Evolutionary conservation across 2,113 vertebrate species (phyloP).

Genomic region (Progne subis): DNA sequence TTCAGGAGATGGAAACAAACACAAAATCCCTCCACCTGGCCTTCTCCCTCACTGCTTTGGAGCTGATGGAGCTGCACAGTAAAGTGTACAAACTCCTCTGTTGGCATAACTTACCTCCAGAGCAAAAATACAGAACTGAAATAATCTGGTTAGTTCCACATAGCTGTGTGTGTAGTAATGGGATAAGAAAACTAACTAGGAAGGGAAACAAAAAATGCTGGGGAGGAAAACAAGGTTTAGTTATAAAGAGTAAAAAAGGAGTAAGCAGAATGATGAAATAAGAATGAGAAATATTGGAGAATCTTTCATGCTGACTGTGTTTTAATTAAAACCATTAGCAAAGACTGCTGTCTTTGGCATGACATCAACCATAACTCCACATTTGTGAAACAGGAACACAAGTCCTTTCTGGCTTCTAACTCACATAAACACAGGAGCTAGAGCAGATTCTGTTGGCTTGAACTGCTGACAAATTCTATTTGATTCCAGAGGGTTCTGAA

Average conservation of each 20-base stretch:
- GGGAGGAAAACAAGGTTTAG: background rate
- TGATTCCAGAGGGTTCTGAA: constrained; percentile 11
- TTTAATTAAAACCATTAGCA: constrained; percentile 36
- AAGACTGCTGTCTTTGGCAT: background rate
- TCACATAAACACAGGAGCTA: background rate
- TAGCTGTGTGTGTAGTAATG: background rate
- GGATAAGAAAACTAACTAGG: background rate
- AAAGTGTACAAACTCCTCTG: background rate
- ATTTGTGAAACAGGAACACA: background rate
- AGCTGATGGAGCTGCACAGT: background rate
- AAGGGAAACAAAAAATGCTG: background rate
- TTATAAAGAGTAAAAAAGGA: background rate
- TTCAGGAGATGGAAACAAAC: background rate
- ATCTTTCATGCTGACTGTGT: background rate
- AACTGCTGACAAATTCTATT: constrained; percentile 1
- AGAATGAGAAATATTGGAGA: background rate
- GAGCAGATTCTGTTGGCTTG: background rate
- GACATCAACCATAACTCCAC: background rate
- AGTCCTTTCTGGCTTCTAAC: background rate
- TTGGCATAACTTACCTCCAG: background rate
- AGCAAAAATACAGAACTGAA: background rate
- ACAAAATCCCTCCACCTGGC: background rate
- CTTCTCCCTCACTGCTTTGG: background rate
- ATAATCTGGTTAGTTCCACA: background rate
- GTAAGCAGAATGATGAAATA: background rate